Evolutionary conservation across 2,888 invertebrate species (phyloP).

Genomic region (Tromatobia lineatoria): DNA sequence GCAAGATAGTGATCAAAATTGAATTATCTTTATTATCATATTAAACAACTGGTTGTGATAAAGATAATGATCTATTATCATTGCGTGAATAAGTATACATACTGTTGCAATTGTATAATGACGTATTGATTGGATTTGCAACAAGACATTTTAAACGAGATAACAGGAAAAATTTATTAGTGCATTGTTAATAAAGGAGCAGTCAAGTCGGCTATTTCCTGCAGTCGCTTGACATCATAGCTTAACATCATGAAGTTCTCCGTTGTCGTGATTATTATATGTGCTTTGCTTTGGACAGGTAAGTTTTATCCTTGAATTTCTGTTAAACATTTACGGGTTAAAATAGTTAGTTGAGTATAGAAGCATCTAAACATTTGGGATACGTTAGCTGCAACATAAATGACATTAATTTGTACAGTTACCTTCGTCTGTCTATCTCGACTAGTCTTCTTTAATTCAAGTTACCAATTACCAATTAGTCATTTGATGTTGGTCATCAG

Average conservation of each 20-base stretch:
- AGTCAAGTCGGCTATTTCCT: neutral
- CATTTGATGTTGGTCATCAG: no score
- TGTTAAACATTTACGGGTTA: neutral
- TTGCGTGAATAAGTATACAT: neutral
- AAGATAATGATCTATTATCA: neutral
- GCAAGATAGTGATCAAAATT: neutral
- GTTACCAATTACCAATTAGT: no score
- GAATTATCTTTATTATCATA: neutral
- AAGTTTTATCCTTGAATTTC: neutral
- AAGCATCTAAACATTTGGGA: no score
- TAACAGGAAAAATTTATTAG: neutral
- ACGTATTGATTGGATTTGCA: no score
- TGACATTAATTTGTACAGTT: no score
- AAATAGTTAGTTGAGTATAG: no score
- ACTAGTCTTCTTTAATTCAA: no score
- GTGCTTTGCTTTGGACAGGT: neutral
- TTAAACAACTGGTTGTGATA: neutral
- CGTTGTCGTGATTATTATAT: neutral
- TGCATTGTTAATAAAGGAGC: neutral
- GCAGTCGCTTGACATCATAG: neutral
- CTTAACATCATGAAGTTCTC: slow-evolving; percentile 5
- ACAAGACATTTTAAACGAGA: neutral
- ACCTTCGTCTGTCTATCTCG: no score
- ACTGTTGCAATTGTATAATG: no score
- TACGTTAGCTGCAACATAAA: no score